These are phyloP conservation scores for Luffia ferchaultella DNA, from an alignment of 2,888 invertebrate genomes.

Conservation along the genomic window DNA sequence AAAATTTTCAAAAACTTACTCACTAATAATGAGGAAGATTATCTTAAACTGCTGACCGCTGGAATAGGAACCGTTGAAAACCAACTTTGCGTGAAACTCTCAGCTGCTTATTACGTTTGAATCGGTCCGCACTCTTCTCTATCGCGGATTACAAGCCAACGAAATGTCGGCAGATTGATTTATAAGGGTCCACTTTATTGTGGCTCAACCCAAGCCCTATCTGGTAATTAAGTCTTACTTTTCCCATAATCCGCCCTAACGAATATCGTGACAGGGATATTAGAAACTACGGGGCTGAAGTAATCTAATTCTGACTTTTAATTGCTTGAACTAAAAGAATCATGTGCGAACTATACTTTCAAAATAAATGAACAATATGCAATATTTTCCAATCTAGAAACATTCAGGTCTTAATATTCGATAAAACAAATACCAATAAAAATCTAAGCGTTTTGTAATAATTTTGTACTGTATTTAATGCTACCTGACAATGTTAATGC, in stretches of 20 bases:
- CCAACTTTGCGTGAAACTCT: not conserved
- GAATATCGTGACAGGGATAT: not conserved
- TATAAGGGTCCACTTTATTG: conserved; percentile 35
- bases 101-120: not conserved
- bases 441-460: no score
- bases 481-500: not conserved
- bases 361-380: no score
- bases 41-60: no score
- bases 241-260: conserved; percentile 26
- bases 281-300: not conserved
- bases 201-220: conserved; percentile 35
- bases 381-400: no score
- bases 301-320: not conserved
- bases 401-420: no score
- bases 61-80: not conserved
- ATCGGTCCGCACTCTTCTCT: not conserved
- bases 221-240: conserved; percentile 43
- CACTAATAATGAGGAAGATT: no score
- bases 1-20: no score
- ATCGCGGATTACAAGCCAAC: not conserved
- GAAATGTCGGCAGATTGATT: conserved; percentile 30
- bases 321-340: not conserved
- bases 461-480: no score
- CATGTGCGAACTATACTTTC: no score
- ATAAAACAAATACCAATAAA: no score